Evolutionary conservation across 2,888 invertebrate species (phyloP).

Genomic region (Rotaria socialis): DNA sequence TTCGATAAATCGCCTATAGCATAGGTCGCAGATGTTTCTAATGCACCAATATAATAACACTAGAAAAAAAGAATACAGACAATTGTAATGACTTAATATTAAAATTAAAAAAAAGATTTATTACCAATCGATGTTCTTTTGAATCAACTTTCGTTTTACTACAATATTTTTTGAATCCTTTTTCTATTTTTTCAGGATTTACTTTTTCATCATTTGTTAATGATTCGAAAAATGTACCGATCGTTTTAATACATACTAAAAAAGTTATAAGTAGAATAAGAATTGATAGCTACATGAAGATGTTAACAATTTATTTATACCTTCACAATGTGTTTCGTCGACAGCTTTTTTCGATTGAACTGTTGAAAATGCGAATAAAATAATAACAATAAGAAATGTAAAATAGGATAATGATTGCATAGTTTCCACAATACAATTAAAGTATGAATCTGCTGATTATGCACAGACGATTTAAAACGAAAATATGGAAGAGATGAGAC

Average conservation of each 20-base stretch:
- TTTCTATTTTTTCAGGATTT: slow-evolving; percentile 67
- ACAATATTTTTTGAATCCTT: slow-evolving; percentile 77
- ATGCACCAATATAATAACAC: slow-evolving; percentile 97
- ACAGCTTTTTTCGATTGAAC: not conserved
- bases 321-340: slow-evolving; percentile 22
- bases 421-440: not conserved
- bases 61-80: slow-evolving; percentile 61
- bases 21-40: slow-evolving; percentile 92
- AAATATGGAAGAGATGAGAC: not conserved
- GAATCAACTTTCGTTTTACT: slow-evolving; percentile 69
- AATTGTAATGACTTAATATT: too few species aligned
- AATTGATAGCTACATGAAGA: too few species aligned
- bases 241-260: slow-evolving; percentile 4
- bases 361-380: not conserved
- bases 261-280: not conserved
- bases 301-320: not conserved
- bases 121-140: slow-evolving; percentile 87
- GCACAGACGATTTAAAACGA: too few species aligned
- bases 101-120: too few species aligned
- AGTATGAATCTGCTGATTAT: too few species aligned
- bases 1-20: slow-evolving; percentile 89
- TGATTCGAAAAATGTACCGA: not conserved
- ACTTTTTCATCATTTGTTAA: slow-evolving; percentile 27
- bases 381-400: not conserved
- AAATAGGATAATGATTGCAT: not conserved